Conservation (phyloP, 53 echinoderm and acorn worm species). For the Holothuria leucospilota region DNA sequence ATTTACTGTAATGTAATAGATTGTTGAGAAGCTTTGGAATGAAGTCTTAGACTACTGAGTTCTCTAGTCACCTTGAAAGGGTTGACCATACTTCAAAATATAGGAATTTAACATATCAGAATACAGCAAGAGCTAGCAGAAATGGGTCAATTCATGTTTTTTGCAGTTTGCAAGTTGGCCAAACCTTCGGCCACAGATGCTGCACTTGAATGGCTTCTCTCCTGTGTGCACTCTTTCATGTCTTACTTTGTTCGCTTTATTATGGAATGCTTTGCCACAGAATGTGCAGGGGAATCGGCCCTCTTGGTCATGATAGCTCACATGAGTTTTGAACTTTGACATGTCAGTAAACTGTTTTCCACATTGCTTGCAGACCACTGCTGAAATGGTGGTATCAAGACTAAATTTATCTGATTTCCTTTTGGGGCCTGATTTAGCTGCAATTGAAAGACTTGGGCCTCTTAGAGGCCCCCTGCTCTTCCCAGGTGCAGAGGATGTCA, state of each 20-base stretch:
- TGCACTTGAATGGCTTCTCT: constrained; percentile 12
- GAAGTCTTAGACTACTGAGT: no score
- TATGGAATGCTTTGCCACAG: constrained; percentile 15
- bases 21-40: no score
- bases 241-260: neutral
- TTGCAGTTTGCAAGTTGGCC: neutral
- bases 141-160: neutral
- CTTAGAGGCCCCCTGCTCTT: neutral
- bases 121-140: neutral
- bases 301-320: neutral
- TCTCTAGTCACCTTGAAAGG: no score
- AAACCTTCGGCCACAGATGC: neutral
- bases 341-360: constrained; percentile 6
- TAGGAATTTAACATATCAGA: no score
- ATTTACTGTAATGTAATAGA: no score
- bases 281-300: neutral
- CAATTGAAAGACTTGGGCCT: no score
- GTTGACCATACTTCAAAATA: no score
- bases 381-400: no score
- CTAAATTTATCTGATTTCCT: no score
- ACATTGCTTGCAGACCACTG: constrained; percentile 7
- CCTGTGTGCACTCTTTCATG: constrained; percentile 27
- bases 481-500: neutral
- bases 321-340: neutral
- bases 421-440: no score